Conservation (phyloP, 2,113 vertebrate species). For the Machaerirhynchus nigripectus region DNA sequence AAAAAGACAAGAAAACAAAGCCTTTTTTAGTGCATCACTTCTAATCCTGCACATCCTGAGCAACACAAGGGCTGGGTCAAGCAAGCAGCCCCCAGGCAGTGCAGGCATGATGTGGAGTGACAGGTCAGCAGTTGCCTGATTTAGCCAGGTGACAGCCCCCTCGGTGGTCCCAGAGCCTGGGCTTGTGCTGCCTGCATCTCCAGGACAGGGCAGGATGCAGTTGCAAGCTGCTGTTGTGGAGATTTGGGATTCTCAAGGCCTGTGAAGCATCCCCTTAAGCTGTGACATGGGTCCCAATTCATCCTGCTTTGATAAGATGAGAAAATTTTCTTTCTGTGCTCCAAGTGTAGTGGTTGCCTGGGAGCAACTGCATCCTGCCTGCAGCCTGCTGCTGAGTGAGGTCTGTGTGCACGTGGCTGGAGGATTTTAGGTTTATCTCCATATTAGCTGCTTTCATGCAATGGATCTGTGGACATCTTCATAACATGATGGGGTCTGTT, state of each 20-base stretch:
- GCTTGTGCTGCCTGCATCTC: neutral
- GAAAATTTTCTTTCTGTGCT: neutral
- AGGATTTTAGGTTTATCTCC: neutral
- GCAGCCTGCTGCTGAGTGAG: neutral
- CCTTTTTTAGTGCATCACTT: neutral
- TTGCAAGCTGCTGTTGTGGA: neutral
- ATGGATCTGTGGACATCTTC: conserved; percentile 28
- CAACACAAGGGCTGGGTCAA: neutral
- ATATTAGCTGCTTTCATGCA: neutral
- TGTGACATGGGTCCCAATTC: neutral
- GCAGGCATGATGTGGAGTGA: fast-evolving
- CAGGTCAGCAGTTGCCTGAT: neutral
- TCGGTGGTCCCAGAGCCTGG: neutral
- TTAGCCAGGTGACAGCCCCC: too few species aligned
- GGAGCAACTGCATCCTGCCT: neutral
- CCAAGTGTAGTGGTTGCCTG: neutral
- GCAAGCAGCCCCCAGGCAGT: fast-evolving
- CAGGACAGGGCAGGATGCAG: neutral
- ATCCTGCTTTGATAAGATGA: neutral
- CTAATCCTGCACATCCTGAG: neutral
- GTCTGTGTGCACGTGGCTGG: neutral
- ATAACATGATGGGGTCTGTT: conserved; percentile 11
- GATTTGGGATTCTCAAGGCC: neutral
- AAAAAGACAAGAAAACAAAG: neutral
- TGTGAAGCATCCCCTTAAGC: neutral